These are phyloP conservation scores for Anas georgica DNA, from an alignment of 2,797 vertebrate genomes.

Conservation along the genomic window DNA sequence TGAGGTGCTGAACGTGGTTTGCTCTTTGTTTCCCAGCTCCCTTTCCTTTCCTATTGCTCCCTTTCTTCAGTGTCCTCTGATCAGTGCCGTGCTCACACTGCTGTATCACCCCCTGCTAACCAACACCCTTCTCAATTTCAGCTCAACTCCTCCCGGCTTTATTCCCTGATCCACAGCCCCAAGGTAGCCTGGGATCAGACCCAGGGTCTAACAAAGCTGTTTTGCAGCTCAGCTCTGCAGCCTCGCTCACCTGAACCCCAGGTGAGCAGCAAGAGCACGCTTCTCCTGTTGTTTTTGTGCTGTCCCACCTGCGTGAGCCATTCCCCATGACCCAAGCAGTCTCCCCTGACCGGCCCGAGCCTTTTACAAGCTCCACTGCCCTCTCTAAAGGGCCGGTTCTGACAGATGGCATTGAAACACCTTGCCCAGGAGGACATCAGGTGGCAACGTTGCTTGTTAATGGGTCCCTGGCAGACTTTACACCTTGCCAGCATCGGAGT, in stretches of 20 bases:
- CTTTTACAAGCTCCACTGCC: neutral
- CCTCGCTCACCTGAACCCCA: neutral
- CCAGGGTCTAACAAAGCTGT: neutral
- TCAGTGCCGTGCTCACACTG: neutral
- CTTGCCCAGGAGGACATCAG: neutral
- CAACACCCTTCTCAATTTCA: neutral
- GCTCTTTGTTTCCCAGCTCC: neutral
- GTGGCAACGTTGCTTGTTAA: neutral
- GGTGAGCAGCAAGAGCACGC: neutral
- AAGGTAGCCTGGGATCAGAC: neutral
- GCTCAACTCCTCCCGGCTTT: neutral
- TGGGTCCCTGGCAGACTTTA: neutral
- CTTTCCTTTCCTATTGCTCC: neutral
- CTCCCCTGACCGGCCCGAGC: neutral
- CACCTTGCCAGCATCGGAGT: neutral
- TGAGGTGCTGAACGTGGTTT: neutral
- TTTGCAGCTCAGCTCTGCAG: neutral
- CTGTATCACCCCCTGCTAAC: neutral
- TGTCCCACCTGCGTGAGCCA: fast-evolving
- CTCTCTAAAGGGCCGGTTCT: neutral
- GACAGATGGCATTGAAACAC: neutral
- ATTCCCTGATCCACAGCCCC: neutral
- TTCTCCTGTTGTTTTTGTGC: neutral
- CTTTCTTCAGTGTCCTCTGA: neutral
- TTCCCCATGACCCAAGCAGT: neutral